A percentile compares a stretch with the other conserved stretches of the same genome.
These are phyloP conservation scores for Genyomyrus donnyi DNA, from an alignment of 2,113 vertebrate species.

Conservation along the genomic window DNA sequence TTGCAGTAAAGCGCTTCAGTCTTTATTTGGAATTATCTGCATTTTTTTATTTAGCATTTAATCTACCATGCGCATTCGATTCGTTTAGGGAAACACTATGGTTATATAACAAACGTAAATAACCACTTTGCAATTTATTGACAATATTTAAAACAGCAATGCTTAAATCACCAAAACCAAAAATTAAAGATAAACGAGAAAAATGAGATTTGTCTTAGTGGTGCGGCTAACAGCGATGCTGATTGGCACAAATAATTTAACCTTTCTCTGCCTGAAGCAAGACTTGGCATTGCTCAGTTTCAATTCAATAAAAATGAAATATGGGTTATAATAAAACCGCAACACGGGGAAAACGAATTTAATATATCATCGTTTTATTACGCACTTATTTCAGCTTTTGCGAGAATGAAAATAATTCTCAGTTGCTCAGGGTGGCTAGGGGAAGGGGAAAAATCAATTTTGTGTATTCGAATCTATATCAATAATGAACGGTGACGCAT, in stretches of 20 bases:
- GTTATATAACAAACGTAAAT: neutral
- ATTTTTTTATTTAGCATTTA: neutral
- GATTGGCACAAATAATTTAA: conserved; percentile 67
- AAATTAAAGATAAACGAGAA: conserved; percentile 22
- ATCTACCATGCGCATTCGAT: neutral
- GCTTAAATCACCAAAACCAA: conserved; percentile 11
- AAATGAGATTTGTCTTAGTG: conserved; percentile 31
- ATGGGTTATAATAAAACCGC: conserved; percentile 67
- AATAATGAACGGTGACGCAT: conserved; percentile 55
- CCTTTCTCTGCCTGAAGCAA: conserved; percentile 53
- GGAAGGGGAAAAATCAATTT: conserved; percentile 77
- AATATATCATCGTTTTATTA: conserved; percentile 76
- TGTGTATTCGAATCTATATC: conserved; percentile 63
- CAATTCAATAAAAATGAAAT: conserved; percentile 71
- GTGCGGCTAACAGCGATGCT: conserved; percentile 32
- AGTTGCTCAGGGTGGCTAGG: conserved; percentile 62
- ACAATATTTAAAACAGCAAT: neutral
- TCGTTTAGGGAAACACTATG: neutral
- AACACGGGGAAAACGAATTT: conserved; percentile 68
- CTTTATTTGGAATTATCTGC: neutral
- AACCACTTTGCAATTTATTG: neutral
- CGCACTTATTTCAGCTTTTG: conserved; percentile 72
- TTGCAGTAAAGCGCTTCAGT: neutral
- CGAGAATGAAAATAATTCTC: conserved; percentile 70
- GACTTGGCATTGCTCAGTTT: conserved; percentile 51